phyloP scores from a whole-genome alignment of 2,888 invertebrate genomes.

The Hypsopygia costalis region DNA sequence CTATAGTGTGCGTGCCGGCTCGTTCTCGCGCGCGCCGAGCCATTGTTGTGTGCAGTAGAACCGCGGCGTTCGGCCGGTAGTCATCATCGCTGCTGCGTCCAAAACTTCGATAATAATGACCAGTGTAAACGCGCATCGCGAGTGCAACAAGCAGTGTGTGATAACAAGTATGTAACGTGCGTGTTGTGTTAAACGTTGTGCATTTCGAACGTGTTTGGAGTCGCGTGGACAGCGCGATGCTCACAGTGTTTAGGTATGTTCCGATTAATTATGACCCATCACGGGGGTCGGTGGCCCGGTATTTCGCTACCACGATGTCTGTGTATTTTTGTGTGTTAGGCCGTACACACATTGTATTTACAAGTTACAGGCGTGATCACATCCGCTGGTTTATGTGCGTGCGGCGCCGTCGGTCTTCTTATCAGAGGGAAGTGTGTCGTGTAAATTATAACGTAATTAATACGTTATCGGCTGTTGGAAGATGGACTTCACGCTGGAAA shows the following conservation, averaged over 20 bases:
- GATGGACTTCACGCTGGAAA: slow-evolving; percentile 18
- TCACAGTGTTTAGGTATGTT: slow-evolving; percentile 76
- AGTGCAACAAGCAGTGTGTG: slow-evolving; percentile 77
- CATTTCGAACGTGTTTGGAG: slow-evolving; percentile 60
- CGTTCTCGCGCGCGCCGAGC: slow-evolving; percentile 63
- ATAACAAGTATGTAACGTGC: slow-evolving; percentile 72
- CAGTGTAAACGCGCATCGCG: slow-evolving; percentile 72
- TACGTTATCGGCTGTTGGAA: slow-evolving; percentile 57
- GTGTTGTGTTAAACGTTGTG: slow-evolving; percentile 71
- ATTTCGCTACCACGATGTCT: slow-evolving; percentile 51
- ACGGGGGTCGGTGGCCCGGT: slow-evolving; percentile 65
- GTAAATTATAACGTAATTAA: slow-evolving; percentile 76
- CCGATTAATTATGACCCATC: slow-evolving; percentile 75
- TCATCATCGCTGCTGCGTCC: slow-evolving; percentile 49
- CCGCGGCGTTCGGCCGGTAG: slow-evolving; percentile 59
- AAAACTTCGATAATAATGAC: slow-evolving; percentile 73
- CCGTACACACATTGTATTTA: background rate
- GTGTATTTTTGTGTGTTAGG: slow-evolving; percentile 51
- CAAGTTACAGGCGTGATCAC: slow-evolving; percentile 28
- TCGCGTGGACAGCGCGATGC: slow-evolving; percentile 70
- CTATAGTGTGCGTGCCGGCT: slow-evolving; percentile 51
- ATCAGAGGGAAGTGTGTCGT: slow-evolving; percentile 70
- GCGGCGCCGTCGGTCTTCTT: slow-evolving; percentile 55
- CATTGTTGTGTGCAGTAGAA: slow-evolving; percentile 71
- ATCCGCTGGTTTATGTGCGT: slow-evolving; percentile 51